Base-by-base conservation (phyloP, 2,797 vertebrate species). In the Mycteria americana region DNA sequence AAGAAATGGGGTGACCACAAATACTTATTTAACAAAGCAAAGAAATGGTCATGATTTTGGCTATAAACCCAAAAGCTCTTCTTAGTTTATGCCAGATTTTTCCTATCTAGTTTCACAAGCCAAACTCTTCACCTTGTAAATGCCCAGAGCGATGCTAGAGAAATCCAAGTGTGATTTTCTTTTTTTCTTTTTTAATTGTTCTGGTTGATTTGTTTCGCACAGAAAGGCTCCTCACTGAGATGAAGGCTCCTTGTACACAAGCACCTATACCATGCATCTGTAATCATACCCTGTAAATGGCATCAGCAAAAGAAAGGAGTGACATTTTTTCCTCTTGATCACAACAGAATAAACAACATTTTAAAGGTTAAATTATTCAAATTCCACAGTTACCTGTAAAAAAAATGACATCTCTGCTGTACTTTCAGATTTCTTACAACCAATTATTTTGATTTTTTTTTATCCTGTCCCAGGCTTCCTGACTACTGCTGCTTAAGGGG, bases 301-400 rank as follows among this genome's bases (percentile, higher is more conserved):
- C 97, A 98, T 95, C 95, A 97, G 94, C 89, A 97, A 96, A 96
- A 96, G 95, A 97, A 97, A 97, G 95, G 54, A 97, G 77, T 96
- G 97, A 96, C 96, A 97, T 96, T 97, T 98, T 96, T 97, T 96
- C 94, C 70, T 97, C 97, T 97, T 97, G 93, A 98, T 98, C 96
- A 95, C 89, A 96, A 97, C 96, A 96, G 97, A 98, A 97, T 92
- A 96, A 97, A 98, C 95, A 97, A 97, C 87, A 96, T 95, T 97
- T 98, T 98, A 98, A 98, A 98, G 98, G 97, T 97, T 98, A 98
- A 97, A 96, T 97, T 97, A 98, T 98, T 98, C 97, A 98, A 97
- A 96, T 96, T 97, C 88, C 95, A 78, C 77, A 80, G 95, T 75
- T 97, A 97, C 88, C 60, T 95, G 74, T 65, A 54, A 85, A 57